Percentiles rank a stretch among this genome's conserved stretches.
These are phyloP conservation scores for Spea hammondii DNA, from an alignment of 2,797 vertebrate species.

Conservation along the genomic window DNA sequence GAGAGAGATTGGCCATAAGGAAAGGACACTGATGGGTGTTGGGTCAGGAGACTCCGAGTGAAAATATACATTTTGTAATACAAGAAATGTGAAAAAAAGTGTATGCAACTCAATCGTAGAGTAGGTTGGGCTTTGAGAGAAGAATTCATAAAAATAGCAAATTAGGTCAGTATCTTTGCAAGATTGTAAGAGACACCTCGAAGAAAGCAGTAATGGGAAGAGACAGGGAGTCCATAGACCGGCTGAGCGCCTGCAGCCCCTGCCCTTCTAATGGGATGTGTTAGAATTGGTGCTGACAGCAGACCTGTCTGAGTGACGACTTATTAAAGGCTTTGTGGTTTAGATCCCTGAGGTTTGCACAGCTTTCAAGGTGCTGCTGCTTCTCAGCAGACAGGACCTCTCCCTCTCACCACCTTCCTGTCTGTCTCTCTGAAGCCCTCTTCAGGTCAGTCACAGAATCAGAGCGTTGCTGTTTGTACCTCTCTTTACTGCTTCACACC, in stretches of 20 bases:
- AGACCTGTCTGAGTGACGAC: constrained; percentile 27
- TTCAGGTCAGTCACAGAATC: constrained; percentile 32
- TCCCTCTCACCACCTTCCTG: constrained; percentile 10
- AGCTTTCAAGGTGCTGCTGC: constrained; percentile 22
- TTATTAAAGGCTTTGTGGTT: constrained; percentile 25
- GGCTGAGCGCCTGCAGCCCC: constrained; percentile 6
- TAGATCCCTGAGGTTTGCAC: constrained; percentile 17
- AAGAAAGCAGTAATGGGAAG: not conserved
- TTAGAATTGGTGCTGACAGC: constrained; percentile 29
- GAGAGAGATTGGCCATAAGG: not conserved
- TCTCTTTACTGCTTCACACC: not conserved
- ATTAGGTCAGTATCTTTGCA: too few relatives aligned
- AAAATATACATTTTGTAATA: too few relatives aligned
- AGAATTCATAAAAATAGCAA: too few relatives aligned
- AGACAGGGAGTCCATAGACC: not conserved
- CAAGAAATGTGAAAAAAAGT: too few relatives aligned
- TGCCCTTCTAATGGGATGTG: constrained; percentile 15
- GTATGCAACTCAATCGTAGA: too few relatives aligned
- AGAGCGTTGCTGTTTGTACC: not conserved
- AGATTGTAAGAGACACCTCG: not conserved
- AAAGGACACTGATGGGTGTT: too few relatives aligned
- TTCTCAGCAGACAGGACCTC: constrained; percentile 1
- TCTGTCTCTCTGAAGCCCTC: constrained; percentile 36
- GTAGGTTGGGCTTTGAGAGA: too few relatives aligned
- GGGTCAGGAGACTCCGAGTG: too few relatives aligned